Percentiles rank a stretch among this genome's conserved stretches.
phyloP scores from a whole-genome alignment of 2,797 vertebrate genomes.

The Avahi laniger region DNA sequence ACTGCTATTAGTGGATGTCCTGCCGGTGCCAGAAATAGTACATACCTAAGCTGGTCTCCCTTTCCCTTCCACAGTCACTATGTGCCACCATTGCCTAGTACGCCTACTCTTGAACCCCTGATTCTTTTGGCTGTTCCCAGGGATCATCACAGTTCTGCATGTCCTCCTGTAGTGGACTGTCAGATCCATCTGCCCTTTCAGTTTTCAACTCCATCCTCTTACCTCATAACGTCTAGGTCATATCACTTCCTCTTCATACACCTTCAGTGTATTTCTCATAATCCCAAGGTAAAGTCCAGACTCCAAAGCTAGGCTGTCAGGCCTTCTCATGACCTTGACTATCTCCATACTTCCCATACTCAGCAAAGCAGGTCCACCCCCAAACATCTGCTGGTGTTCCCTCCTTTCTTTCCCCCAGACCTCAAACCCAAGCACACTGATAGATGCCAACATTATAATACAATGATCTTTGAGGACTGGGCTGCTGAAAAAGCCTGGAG shows the following conservation, averaged over 20 bases:
- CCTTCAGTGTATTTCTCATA: not conserved
- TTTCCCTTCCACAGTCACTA: not conserved
- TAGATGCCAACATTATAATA: not conserved
- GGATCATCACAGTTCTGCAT: not conserved
- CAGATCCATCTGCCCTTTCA: not conserved
- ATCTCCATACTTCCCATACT: not conserved
- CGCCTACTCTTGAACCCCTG: not conserved
- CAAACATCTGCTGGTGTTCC: not conserved
- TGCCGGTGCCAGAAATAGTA: not conserved
- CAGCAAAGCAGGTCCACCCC: not conserved
- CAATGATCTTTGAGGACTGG: not conserved
- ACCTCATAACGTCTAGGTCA: not conserved
- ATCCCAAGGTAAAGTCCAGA: not conserved
- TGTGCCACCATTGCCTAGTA: too few relatives aligned
- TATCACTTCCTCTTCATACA: not conserved
- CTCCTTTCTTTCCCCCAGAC: not conserved
- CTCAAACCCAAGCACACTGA: not conserved
- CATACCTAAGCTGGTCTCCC: not conserved
- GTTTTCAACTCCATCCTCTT: not conserved
- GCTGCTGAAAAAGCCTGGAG: not conserved
- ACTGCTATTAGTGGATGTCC: not conserved
- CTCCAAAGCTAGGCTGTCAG: not conserved
- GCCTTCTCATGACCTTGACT: not conserved
- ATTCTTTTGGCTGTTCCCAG: not conserved
- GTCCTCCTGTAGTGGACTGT: not conserved